phyloP scores from a whole-genome alignment of 2,113 vertebrate genomes.

The Hippocampus guttulatus region DNA sequence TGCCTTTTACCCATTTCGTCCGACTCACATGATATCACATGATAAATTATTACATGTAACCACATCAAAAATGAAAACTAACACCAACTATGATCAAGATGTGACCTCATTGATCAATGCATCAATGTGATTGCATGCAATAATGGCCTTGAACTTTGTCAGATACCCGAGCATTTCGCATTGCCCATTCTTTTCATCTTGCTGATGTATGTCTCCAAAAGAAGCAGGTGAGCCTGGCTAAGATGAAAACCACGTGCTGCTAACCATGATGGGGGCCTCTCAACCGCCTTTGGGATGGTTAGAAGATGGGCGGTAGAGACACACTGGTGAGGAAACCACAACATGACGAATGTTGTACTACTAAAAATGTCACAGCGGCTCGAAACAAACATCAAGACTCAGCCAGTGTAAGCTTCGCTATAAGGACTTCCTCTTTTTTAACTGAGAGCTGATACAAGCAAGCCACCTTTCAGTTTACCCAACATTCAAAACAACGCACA shows the following conservation, averaged over 20 bases:
- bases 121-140: neutral
- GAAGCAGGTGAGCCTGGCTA: constrained; percentile 12
- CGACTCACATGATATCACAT: constrained; percentile 34
- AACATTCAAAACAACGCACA: neutral
- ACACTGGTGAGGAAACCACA: constrained; percentile 60
- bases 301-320: constrained; percentile 22
- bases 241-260: constrained; percentile 59
- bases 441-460: constrained; percentile 1
- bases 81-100: neutral
- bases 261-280: constrained; percentile 45
- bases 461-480: neutral
- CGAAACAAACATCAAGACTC: constrained; percentile 39
- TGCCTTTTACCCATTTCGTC: constrained; percentile 50
- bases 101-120: constrained; percentile 7
- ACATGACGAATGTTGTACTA: constrained; percentile 59
- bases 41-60: constrained; percentile 11
- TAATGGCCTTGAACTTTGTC: neutral
- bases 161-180: constrained; percentile 2
- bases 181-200: constrained; percentile 9
- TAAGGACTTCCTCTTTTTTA: constrained; percentile 43
- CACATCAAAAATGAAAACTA: neutral
- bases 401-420: constrained; percentile 8
- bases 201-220: constrained; percentile 6
- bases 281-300: constrained; percentile 42
- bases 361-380: constrained; percentile 47